Evolutionary conservation across 2,888 invertebrate genomes (phyloP).

Genomic region (Synanthedon andrenaeformis): DNA sequence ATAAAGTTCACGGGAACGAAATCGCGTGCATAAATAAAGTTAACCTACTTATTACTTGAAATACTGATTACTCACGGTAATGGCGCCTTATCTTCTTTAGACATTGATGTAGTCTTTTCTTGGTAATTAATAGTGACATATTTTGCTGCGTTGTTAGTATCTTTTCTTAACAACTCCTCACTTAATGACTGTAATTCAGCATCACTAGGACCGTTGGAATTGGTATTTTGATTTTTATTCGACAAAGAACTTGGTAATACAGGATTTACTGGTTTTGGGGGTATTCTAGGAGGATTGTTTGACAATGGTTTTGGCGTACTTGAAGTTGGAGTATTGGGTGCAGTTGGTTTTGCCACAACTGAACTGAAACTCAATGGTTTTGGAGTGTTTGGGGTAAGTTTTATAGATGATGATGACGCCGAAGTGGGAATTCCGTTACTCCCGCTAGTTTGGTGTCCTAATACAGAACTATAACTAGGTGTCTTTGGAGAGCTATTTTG

Average conservation of each 20-base stretch:
- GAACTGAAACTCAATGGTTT: conserved; percentile 47
- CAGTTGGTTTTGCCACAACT: conserved; percentile 35
- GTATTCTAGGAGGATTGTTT: conserved; percentile 7
- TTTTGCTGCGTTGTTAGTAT: conserved; percentile 79
- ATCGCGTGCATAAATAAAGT: too few relatives aligned
- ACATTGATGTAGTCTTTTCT: conserved; percentile 78
- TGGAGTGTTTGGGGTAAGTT: conserved; percentile 18
- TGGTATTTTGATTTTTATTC: conserved; percentile 25
- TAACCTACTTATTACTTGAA: too few relatives aligned
- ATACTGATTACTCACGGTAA: conserved; percentile 72
- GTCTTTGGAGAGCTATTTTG: conserved; percentile 23
- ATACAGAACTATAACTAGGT: conserved; percentile 52
- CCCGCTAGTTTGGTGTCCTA: conserved; percentile 24
- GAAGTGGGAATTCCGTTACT: conserved; percentile 10
- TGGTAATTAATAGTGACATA: conserved; percentile 80
- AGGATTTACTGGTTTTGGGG: conserved; percentile 23
- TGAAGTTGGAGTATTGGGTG: conserved; percentile 13
- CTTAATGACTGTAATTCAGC: conserved; percentile 76
- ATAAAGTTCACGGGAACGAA: too few relatives aligned
- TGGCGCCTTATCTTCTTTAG: conserved; percentile 78
- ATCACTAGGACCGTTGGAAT: conserved; percentile 54
- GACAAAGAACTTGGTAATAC: conserved; percentile 54
- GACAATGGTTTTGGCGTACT: conserved; percentile 4
- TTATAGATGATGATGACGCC: conserved; percentile 9
- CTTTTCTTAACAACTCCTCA: conserved; percentile 78